A percentile compares a stretch with the other conserved stretches of the same genome.
Evolutionary conservation across 2,113 vertebrate species (phyloP).

Genomic region (Semnornis frantzii): DNA sequence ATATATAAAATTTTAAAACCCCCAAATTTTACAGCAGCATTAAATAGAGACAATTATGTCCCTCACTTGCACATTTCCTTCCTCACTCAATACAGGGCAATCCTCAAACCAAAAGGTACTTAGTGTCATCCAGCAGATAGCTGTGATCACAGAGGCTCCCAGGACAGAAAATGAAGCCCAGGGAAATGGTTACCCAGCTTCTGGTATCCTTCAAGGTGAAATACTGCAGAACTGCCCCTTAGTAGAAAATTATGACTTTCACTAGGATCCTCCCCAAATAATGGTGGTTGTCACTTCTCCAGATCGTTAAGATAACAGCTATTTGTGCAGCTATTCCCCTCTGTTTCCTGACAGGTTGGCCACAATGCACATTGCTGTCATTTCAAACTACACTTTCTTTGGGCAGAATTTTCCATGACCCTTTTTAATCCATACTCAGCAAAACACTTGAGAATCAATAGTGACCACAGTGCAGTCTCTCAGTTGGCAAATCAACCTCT

Average conservation of each 20-base stretch:
- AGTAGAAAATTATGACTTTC: not conserved
- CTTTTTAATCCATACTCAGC: not conserved
- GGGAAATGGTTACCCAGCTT: not conserved
- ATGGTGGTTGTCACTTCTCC: not conserved
- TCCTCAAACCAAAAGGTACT: not conserved
- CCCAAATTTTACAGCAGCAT: not conserved
- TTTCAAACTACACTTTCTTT: not conserved
- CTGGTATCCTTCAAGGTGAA: not conserved
- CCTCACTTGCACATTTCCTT: not conserved
- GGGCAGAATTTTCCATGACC: not conserved
- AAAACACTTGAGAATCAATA: not conserved
- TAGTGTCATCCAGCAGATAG: not conserved
- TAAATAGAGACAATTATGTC: not conserved
- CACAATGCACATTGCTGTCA: not conserved
- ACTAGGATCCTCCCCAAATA: not conserved
- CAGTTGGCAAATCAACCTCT: not conserved
- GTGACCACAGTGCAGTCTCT: not conserved
- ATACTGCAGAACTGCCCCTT: not conserved
- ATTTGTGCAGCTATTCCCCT: not conserved
- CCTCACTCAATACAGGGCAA: not conserved
- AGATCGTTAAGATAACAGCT: not conserved
- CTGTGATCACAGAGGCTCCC: not conserved
- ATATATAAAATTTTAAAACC: not conserved
- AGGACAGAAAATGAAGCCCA: not conserved
- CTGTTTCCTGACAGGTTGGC: not conserved